Evolutionary conservation across 1,140 invertebrate species (phyloP).

Genomic region (Camponotus pennsylvanicus): DNA sequence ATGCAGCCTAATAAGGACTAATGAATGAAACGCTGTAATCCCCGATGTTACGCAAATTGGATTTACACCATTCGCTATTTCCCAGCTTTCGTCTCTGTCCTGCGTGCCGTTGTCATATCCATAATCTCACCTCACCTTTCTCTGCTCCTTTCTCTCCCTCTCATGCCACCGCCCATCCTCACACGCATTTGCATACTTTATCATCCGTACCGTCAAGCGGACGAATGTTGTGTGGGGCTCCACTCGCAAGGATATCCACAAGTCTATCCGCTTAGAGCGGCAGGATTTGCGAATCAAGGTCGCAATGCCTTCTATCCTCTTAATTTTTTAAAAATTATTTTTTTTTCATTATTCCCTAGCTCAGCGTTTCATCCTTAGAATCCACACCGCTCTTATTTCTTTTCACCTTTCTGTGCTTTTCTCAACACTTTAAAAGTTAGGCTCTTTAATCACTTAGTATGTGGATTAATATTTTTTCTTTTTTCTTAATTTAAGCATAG

Average conservation of each 20-base stretch:
- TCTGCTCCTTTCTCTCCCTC: slow-evolving; percentile 17
- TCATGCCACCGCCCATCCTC: neutral
- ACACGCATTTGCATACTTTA: slow-evolving; percentile 78
- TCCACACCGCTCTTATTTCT: slow-evolving; percentile 2
- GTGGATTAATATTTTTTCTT: slow-evolving; percentile 27
- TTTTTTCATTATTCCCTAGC: neutral
- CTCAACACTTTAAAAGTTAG: slow-evolving; percentile 28
- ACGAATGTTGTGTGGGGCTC: slow-evolving; percentile 64
- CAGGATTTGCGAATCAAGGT: slow-evolving; percentile 37
- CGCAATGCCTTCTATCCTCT: neutral
- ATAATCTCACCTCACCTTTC: slow-evolving; percentile 64
- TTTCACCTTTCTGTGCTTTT: neutral
- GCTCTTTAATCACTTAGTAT: slow-evolving; percentile 19
- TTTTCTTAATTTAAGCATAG: neutral
- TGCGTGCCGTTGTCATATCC: slow-evolving; percentile 60
- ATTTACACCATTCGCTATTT: slow-evolving; percentile 78
- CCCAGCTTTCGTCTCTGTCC: slow-evolving; percentile 52
- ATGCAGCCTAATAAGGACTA: slow-evolving; percentile 81
- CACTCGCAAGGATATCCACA: slow-evolving; percentile 50
- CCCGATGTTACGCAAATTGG: slow-evolving; percentile 78
- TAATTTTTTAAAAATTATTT: slow-evolving; percentile 50
- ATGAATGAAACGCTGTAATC: slow-evolving; percentile 79
- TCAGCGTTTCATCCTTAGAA: slow-evolving; percentile 4
- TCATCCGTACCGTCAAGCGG: slow-evolving; percentile 54
- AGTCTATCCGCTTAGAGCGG: slow-evolving; percentile 61